These are phyloP conservation scores for Caradrina kadenii DNA, from an alignment of 2,888 invertebrate species.

Conservation along the genomic window DNA sequence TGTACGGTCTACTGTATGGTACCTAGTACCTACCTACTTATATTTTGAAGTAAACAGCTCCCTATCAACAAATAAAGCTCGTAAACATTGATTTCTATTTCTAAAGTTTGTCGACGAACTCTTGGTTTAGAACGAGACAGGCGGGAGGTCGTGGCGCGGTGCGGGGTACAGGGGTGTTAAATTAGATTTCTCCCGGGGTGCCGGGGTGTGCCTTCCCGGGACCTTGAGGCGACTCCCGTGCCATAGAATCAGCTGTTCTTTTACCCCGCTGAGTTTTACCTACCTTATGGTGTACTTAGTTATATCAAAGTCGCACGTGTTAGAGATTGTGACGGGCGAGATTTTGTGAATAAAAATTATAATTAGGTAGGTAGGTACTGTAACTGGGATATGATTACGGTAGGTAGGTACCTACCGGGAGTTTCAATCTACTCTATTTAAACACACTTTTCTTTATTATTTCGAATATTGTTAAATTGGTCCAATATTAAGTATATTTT, in stretches of 20 bases:
- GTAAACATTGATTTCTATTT: conserved; percentile 45
- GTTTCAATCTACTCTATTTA: too few relatives aligned
- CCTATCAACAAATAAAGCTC: conserved; percentile 1
- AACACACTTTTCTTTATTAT: too few relatives aligned
- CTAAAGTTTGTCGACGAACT: conserved; percentile 40
- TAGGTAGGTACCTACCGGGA: too few relatives aligned
- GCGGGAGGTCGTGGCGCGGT: conserved; percentile 8
- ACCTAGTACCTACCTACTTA: not conserved
- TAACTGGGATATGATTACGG: too few relatives aligned
- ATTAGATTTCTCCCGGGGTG: conserved; percentile 67
- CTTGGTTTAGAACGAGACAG: conserved; percentile 46
- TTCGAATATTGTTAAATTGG: too few relatives aligned
- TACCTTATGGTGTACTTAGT: conserved; percentile 21
- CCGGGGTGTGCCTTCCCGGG: conserved; percentile 68
- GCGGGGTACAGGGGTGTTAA: conserved; percentile 57
- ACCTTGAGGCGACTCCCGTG: conserved; percentile 80
- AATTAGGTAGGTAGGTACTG: not conserved
- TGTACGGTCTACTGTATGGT: too few relatives aligned
- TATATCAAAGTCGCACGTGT: conserved; percentile 14
- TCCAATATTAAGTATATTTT: too few relatives aligned
- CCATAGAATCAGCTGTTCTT: conserved; percentile 84
- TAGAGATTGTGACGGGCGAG: not conserved
- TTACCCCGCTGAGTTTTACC: conserved; percentile 60
- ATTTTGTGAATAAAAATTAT: not conserved
- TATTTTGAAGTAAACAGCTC: not conserved